Evolutionary conservation across 2,797 vertebrate genomes (phyloP).

Genomic region (Notamacropus eugenii): DNA sequence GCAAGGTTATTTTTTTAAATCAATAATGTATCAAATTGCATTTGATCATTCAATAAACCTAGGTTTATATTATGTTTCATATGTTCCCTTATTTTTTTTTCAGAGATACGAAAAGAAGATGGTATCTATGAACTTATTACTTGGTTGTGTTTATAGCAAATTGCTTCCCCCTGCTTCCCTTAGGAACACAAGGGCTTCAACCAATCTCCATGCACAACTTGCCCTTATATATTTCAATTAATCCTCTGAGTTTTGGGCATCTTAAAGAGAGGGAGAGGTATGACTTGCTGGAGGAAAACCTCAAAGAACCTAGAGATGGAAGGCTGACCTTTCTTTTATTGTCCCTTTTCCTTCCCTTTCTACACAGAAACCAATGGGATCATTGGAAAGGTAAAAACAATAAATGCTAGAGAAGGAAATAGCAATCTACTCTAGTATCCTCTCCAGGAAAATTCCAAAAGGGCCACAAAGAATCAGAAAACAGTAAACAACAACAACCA

Average conservation of each 20-base stretch:
- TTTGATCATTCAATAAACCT: neutral
- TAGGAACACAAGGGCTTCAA: too few relatives aligned
- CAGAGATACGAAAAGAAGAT: neutral
- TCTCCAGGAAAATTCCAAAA: neutral
- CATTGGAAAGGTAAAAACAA: neutral
- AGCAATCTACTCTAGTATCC: neutral
- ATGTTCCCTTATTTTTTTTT: neutral
- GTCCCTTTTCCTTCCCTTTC: neutral
- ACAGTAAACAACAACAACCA: neutral
- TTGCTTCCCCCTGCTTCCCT: neutral
- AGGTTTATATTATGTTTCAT: neutral
- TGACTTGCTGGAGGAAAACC: neutral
- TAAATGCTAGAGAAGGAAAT: neutral
- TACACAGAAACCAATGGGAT: neutral
- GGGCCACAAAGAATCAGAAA: neutral
- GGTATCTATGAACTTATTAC: neutral
- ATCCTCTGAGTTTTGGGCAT: too few relatives aligned
- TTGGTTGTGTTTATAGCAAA: neutral
- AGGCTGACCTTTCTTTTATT: neutral
- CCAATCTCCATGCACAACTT: too few relatives aligned
- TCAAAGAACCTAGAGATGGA: neutral
- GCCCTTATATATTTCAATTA: too few relatives aligned
- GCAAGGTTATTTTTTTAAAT: neutral
- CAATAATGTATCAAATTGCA: neutral
- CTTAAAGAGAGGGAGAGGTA: too few relatives aligned